Base-by-base conservation (phyloP, 1,140 invertebrate species). In the Stegodyphus dumicola region DNA sequence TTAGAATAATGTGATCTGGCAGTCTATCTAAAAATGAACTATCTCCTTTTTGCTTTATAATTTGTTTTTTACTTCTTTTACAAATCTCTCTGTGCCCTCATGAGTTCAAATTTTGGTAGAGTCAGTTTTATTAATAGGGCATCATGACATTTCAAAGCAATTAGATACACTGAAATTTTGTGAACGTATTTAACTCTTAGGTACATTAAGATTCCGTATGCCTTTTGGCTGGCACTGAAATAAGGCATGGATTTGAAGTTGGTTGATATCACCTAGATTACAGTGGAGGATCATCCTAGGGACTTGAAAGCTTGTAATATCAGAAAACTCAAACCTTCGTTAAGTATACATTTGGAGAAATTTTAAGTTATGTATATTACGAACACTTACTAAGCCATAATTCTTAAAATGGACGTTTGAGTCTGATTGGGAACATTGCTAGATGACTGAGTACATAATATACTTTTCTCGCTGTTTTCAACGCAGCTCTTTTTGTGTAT, bases 21-120 rank as follows among this genome's bases (percentile, higher is more conserved):
- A 90, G 85, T 91, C 91, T 7, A 86, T 86, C 90, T 89, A 91
- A 69, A 89, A 87, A n/a, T 80, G 56, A 51, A 87, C 86, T 78
- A 64, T 56, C 6, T 60, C 56, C 74, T 64, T 76, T 64, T 56
- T 18, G 49, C 53, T 33, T 56, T 56, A 56, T 56, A 76, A 17
- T 56, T 33, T 76, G 52, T n/a, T n/a, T 56, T 76, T 17, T 33
- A 64, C n/a, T 7, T 78, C 51, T 54, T 53, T 69, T 7, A 13
- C 54, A 7, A 56, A 13, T 56, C 54, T 56, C 7, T 7, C 54
- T 56, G 75, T 9, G 89, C 89, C n/a, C 88, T 90, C 77, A 90
- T 56, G 7, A 56, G 54, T 56, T 56, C 54, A 13, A 56, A 13
- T 56, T 77, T 10, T 91, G 85, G 85, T 90, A 87, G 7, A 89